A percentile compares a stretch with the other conserved stretches of the same genome.
These are phyloP conservation scores for Cottoperca gobio DNA, from an alignment of 2,797 vertebrate species.

Conservation along the genomic window DNA sequence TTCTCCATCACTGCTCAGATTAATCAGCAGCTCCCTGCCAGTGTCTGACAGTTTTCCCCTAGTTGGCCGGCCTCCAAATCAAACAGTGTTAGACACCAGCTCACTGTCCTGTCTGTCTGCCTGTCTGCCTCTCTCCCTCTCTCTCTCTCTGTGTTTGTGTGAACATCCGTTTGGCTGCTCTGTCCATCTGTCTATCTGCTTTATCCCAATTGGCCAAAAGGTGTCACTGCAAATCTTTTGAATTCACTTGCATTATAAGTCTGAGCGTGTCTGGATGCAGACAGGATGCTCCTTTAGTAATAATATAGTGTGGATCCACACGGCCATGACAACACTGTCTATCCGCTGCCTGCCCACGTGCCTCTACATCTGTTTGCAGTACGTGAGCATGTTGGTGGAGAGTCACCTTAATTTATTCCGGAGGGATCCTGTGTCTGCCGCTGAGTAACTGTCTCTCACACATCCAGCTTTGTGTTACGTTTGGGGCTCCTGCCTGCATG, in stretches of 20 bases:
- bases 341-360: background rate
- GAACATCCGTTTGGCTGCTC: background rate
- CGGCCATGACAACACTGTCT: background rate
- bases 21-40: constrained; percentile 70
- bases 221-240: constrained; percentile 9
- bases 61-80: constrained; percentile 62
- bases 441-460: constrained; percentile 15
- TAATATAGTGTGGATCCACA: background rate
- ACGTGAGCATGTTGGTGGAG: constrained; percentile 27
- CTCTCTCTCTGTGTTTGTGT: background rate
- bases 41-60: constrained; percentile 65
- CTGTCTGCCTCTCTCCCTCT: constrained; percentile 11
- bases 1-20: constrained; percentile 69
- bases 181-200: constrained; percentile 16
- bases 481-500: background rate
- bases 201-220: constrained; percentile 5
- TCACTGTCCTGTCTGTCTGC: constrained; percentile 18
- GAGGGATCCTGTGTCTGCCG: constrained; percentile 33
- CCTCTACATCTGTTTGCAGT: constrained; percentile 11
- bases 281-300: background rate
- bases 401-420: constrained; percentile 35
- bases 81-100: constrained; percentile 52
- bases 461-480: background rate
- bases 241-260: background rate
- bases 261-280: background rate